A percentile compares a stretch with the other conserved stretches of the same genome.
phyloP scores from a whole-genome alignment of 2,113 vertebrate species.

The Chloebia gouldiae region DNA sequence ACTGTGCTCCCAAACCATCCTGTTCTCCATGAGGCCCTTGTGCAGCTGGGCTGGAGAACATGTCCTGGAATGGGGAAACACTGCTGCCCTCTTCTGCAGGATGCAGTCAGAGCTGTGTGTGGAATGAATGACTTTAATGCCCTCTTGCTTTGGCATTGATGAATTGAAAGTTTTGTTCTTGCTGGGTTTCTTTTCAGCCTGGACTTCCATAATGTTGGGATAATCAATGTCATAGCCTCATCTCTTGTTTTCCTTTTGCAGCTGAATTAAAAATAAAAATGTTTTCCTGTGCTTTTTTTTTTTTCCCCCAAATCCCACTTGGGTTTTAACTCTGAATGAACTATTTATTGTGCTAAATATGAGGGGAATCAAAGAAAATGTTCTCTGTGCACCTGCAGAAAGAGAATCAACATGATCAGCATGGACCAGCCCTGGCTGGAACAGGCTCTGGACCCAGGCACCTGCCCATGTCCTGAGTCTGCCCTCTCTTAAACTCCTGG shows the following conservation, averaged over 20 bases:
- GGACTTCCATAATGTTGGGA: neutral
- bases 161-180: neutral
- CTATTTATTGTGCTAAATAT: neutral
- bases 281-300: neutral
- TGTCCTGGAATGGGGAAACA: neutral
- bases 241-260: neutral
- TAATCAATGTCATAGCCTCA: neutral
- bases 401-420: neutral
- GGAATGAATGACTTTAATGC: neutral
- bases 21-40: accelerated
- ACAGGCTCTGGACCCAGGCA: neutral
- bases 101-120: neutral
- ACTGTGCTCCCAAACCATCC: neutral
- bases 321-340: neutral
- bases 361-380: neutral
- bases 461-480: neutral
- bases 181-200: neutral
- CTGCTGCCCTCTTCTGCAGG: neutral
- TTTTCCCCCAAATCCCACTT: neutral
- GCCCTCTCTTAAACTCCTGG: neutral
- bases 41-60: neutral
- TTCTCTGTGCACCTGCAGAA: neutral
- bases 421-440: neutral
- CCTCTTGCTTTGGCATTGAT: neutral
- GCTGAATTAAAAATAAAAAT: neutral